These are phyloP conservation scores for Lophius americanus DNA, from an alignment of 2,797 vertebrate genomes.

Conservation along the genomic window DNA sequence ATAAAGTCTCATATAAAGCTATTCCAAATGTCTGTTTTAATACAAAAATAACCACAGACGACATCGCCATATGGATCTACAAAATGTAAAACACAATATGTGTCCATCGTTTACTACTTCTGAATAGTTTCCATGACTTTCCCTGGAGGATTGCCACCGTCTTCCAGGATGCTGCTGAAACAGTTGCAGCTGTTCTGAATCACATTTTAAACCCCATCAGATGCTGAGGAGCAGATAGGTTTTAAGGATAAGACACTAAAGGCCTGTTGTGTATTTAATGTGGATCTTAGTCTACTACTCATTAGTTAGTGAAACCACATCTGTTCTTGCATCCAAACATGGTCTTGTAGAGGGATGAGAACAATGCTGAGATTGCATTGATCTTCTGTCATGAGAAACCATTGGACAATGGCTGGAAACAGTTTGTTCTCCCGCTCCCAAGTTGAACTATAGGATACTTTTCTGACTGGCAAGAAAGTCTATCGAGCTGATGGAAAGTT, in stretches of 20 bases:
- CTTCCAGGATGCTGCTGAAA: conserved; percentile 40
- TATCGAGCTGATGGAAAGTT: conserved; percentile 1
- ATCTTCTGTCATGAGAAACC: conserved; percentile 16
- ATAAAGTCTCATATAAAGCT: neutral
- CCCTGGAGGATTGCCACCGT: conserved; percentile 16
- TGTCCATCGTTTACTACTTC: conserved; percentile 6
- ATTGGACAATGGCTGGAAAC: neutral
- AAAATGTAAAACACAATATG: conserved; percentile 2
- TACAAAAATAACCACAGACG: neutral
- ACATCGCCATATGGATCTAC: neutral
- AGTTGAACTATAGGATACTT: conserved; percentile 15
- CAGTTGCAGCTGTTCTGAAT: conserved; percentile 60
- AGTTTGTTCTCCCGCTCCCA: conserved; percentile 1
- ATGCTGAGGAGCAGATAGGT: conserved; percentile 42
- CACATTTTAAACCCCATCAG: conserved; percentile 43
- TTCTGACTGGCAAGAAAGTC: neutral
- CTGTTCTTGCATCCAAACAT: conserved; percentile 42
- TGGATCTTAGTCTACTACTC: conserved; percentile 42
- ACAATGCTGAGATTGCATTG: conserved; percentile 30
- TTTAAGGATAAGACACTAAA: conserved; percentile 16
- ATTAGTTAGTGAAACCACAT: conserved; percentile 53
- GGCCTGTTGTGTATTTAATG: conserved; percentile 25
- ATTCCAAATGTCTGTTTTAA: neutral
- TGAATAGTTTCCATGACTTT: conserved; percentile 6
- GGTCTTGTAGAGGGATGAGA: conserved; percentile 30